Evolutionary conservation across 2,888 invertebrate species (phyloP), one percentile per base, ranked within the genome.

Genomic region (Lasioglossum zephyrum): DNA sequence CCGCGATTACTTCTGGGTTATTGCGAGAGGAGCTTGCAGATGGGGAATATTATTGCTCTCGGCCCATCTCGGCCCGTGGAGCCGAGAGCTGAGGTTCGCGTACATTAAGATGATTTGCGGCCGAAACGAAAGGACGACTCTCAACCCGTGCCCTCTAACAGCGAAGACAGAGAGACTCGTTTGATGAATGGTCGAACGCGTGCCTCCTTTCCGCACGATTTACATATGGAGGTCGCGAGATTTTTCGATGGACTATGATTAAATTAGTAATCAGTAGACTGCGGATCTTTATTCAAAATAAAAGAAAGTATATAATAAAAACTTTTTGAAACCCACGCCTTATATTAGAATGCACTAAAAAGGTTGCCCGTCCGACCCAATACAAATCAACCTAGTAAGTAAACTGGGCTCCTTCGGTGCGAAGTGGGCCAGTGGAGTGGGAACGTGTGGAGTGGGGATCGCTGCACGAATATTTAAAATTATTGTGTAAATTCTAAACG

Each of bases 91-190:
- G 22, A 4, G 82, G 81, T 22, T 36, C 60, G 60, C 75, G 75
- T 76, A 81, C 81, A 73, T 83, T 81, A 81, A 83, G 74, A 75
- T 81, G 82, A 81, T 81, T 81, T 81, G 74, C 72, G 81, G 60
- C 39, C 26, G 69, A 53, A 73, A 41, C 69, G 77, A 78, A 78
- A 78, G 77, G 41, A 49, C 53, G 53, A 53, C 49, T 41, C 60
- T 13, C 26, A 63, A 63, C 63, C 63, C 26, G 60, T 16, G 60
- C 60, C 0, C 26, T 13, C 31, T 57, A 57, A 57, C 57, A n/a
- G n/a, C 11, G 57, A n/a, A n/a, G 6, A 31, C 31, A 26, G 63
- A 63, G 63, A 26, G 31, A 63, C 26, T n/a, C 11, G 18, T 63
- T 74, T 36, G 60, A 63, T 63, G 73, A 74, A 79, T 63, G 79